Evolutionary conservation across 2,888 invertebrate genomes (phyloP).

Genomic region (Abrostola tripartita): DNA sequence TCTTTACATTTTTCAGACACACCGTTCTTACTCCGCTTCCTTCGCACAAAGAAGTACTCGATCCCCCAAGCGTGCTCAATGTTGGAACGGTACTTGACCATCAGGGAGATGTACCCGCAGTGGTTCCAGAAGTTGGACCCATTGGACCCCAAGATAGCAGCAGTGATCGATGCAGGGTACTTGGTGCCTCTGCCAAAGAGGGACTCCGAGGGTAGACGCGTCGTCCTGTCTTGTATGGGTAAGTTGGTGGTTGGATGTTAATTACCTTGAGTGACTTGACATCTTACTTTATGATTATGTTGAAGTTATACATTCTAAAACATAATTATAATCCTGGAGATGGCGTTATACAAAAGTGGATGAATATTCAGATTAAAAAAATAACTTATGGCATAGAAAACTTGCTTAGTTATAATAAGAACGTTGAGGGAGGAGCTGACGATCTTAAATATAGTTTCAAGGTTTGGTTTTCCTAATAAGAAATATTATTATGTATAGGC

Average conservation of each 20-base stretch:
- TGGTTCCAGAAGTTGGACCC: slow-evolving; percentile 96
- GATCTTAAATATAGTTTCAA: too few relatives aligned
- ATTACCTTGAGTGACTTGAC: too few relatives aligned
- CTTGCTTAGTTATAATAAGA: too few relatives aligned
- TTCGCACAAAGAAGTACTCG: slow-evolving; percentile 96
- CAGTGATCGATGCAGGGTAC: slow-evolving; percentile 94
- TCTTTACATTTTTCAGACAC: slow-evolving; percentile 89
- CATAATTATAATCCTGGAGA: too few relatives aligned
- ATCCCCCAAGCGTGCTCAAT: slow-evolving; percentile 95
- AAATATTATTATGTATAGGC: slow-evolving; percentile 72
- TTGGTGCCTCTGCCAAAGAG: slow-evolving; percentile 92
- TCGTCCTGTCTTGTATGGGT: slow-evolving; percentile 94
- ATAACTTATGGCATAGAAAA: too few relatives aligned
- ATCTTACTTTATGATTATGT: too few relatives aligned
- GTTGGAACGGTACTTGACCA: slow-evolving; percentile 95
- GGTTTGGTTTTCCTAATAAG: not conserved
- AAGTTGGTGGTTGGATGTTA: slow-evolving; percentile 63
- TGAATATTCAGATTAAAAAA: too few relatives aligned
- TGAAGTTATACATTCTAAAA: not conserved
- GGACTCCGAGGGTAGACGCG: slow-evolving; percentile 92
- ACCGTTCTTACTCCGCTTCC: slow-evolving; percentile 94
- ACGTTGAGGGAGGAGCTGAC: too few relatives aligned
- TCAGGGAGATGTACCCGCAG: slow-evolving; percentile 94
- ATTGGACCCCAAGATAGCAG: slow-evolving; percentile 92
- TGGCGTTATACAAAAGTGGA: too few relatives aligned